Percentiles rank a stretch among this genome's conserved stretches.
phyloP scores from a whole-genome alignment of 1,140 invertebrate genomes.

The Chrysomallon squamiferum region DNA sequence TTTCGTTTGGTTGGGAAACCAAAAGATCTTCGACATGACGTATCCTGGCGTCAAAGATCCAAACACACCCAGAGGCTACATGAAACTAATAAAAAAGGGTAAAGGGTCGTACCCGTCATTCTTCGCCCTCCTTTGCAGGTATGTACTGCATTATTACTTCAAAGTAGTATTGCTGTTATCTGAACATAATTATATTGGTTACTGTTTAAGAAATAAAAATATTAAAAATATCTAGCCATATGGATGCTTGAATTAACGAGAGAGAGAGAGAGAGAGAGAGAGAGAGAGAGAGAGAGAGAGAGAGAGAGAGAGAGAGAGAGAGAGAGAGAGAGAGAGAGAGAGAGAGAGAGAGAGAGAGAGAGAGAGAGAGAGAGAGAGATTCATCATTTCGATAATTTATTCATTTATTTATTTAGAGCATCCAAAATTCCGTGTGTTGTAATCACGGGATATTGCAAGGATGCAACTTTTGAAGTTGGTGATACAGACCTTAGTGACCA shows the following conservation, averaged over 20 bases:
- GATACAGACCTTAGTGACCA: slow-evolving; percentile 87
- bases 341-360: too few relatives aligned
- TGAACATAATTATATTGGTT: too few relatives aligned
- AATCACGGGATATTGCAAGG: slow-evolving; percentile 97
- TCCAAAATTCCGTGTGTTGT: slow-evolving; percentile 96
- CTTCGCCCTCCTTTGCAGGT: slow-evolving; percentile 42
- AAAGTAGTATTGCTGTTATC: too few relatives aligned
- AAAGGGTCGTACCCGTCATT: slow-evolving; percentile 28
- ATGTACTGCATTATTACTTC: neutral
- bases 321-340: too few relatives aligned
- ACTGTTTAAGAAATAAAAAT: too few relatives aligned
- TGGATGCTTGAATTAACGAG: too few relatives aligned
- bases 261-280: too few relatives aligned
- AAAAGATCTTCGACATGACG: slow-evolving; percentile 18
- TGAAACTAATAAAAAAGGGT: slow-evolving; percentile 27
- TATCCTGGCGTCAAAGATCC: slow-evolving; percentile 19
- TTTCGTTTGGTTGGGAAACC: slow-evolving; percentile 32
- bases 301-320: too few relatives aligned
- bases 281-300: too few relatives aligned
- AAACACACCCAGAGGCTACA: slow-evolving; percentile 35
- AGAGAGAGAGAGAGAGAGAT: too few relatives aligned
- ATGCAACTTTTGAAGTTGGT: slow-evolving; percentile 83
- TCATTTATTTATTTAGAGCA: slow-evolving; percentile 79
- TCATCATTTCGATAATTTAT: too few relatives aligned
- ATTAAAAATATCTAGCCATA: too few relatives aligned